Conservation (phyloP, 2,888 invertebrate species). For the Mellilla xanthometata region DNA sequence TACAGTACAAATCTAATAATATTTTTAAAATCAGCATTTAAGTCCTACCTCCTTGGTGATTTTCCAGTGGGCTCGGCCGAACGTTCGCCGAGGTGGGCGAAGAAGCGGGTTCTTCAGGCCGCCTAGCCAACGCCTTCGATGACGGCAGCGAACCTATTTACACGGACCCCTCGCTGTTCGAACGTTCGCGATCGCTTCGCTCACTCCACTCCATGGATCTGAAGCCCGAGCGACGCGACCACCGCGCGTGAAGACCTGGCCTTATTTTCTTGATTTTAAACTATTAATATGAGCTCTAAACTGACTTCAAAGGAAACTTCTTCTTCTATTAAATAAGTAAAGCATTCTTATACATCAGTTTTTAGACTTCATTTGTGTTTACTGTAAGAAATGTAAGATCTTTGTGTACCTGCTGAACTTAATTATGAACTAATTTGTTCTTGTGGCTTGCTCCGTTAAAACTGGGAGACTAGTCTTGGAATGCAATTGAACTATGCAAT, state of each 20-base stretch:
- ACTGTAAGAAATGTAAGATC: too few species aligned
- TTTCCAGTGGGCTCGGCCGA: conserved; percentile 67
- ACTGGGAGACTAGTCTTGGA: too few species aligned
- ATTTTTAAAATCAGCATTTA: neutral
- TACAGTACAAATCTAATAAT: too few species aligned
- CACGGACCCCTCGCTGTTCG: conserved; percentile 95
- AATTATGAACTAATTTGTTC: too few species aligned
- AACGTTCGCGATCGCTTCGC: conserved; percentile 89
- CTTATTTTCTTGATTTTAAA: conserved; percentile 1
- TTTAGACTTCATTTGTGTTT: too few species aligned
- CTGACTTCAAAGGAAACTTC: conserved; percentile 6
- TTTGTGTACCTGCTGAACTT: too few species aligned
- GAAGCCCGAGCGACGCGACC: conserved; percentile 72
- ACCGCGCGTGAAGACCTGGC: conserved; percentile 30
- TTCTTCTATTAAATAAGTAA: too few species aligned
- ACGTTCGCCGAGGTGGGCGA: conserved; percentile 70
- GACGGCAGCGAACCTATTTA: conserved; percentile 97
- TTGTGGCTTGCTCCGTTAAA: too few species aligned
- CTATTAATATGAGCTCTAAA: conserved; percentile 1
- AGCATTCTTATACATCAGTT: too few species aligned
- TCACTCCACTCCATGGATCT: conserved; percentile 85
- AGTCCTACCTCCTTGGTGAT: neutral
- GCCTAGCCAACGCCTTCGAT: conserved; percentile 84
- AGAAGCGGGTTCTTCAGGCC: conserved; percentile 74
- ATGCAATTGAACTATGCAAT: too few species aligned